Percentiles rank a stretch among this genome's conserved stretches.
These are phyloP conservation scores for Trachelipus rathkii DNA, from an alignment of 1,140 invertebrate genomes.

Conservation along the genomic window DNA sequence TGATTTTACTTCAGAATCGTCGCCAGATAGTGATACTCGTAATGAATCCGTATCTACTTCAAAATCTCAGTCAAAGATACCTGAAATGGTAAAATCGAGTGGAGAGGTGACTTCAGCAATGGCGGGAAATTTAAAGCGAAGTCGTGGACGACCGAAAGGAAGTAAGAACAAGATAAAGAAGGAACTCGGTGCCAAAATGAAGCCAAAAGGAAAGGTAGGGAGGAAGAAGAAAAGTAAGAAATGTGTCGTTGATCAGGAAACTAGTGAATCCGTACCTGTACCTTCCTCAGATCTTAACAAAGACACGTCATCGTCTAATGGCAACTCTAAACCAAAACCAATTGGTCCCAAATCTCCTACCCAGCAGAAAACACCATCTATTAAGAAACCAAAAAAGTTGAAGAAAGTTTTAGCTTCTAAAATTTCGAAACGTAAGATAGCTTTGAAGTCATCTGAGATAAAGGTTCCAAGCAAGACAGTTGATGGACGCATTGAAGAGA, in stretches of 20 bases:
- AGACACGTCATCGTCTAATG: background rate
- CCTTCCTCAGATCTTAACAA: too few relatives aligned
- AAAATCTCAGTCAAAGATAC: background rate
- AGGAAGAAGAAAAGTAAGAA: slow-evolving; percentile 18
- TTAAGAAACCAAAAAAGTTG: slow-evolving; percentile 31
- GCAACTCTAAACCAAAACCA: slow-evolving; percentile 23
- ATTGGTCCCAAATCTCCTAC: slow-evolving; percentile 24
- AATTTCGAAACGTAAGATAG: slow-evolving; percentile 29
- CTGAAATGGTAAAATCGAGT: background rate
- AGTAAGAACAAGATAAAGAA: slow-evolving; percentile 43
- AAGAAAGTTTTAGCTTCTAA: slow-evolving; percentile 36
- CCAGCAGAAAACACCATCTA: slow-evolving; percentile 7
- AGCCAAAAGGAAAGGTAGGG: background rate
- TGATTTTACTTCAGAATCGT: background rate
- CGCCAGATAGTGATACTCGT: background rate
- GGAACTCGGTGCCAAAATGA: slow-evolving; percentile 9
- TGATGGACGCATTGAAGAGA: background rate
- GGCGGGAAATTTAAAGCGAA: background rate
- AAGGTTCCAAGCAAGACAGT: slow-evolving; percentile 8
- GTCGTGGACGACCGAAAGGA: slow-evolving; percentile 38
- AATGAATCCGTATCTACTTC: background rate
- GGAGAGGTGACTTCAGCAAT: background rate
- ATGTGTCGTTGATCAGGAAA: too few relatives aligned
- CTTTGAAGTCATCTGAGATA: slow-evolving; percentile 19
- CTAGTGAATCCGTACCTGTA: too few relatives aligned